These are phyloP conservation scores for Drosophila merina DNA, from an alignment of 2,888 invertebrate genomes.

Conservation along the genomic window DNA sequence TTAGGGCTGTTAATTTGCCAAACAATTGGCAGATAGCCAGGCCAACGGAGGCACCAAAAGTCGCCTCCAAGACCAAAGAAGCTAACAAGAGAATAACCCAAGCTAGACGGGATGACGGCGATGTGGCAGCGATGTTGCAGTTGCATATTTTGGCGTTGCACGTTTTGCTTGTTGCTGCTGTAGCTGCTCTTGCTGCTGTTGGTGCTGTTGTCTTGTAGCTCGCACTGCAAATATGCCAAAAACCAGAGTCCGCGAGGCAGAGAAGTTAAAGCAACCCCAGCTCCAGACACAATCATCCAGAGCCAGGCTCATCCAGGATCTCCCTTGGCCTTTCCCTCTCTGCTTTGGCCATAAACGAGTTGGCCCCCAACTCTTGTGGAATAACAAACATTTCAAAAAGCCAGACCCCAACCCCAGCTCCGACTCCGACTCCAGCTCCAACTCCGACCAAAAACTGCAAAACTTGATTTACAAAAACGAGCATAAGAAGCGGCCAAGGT, in stretches of 20 bases:
- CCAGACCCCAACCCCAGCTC: constrained; percentile 51
- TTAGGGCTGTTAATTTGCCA: constrained; percentile 78
- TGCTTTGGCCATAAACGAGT: constrained; percentile 64
- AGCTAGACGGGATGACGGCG: constrained; percentile 76
- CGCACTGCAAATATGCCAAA: constrained; percentile 74
- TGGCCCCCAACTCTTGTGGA: constrained; percentile 69
- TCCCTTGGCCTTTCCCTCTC: constrained; percentile 5
- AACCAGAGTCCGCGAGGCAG: constrained; percentile 41
- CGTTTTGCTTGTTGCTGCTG: constrained; percentile 75
- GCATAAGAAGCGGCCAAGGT: constrained; percentile 11
- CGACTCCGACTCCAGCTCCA: constrained; percentile 53
- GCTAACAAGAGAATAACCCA: constrained; percentile 69
- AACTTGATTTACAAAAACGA: constrained; percentile 69
- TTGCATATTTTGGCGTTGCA: constrained; percentile 74
- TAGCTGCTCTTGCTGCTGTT: constrained; percentile 56
- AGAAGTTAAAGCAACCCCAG: constrained; percentile 36
- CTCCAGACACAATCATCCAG: constrained; percentile 32
- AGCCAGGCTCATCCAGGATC: constrained; percentile 40
- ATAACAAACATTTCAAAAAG: constrained; percentile 70
- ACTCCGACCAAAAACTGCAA: constrained; percentile 59
- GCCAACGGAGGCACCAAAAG: constrained; percentile 51
- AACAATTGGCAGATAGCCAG: constrained; percentile 75
- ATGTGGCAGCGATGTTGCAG: constrained; percentile 60
- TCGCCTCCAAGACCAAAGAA: constrained; percentile 46
- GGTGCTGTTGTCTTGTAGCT: constrained; percentile 33